A percentile compares a stretch with the other conserved stretches of the same genome.
These are phyloP conservation scores for Pitangus sulphuratus DNA, from an alignment of 2,797 vertebrate genomes.

Conservation along the genomic window DNA sequence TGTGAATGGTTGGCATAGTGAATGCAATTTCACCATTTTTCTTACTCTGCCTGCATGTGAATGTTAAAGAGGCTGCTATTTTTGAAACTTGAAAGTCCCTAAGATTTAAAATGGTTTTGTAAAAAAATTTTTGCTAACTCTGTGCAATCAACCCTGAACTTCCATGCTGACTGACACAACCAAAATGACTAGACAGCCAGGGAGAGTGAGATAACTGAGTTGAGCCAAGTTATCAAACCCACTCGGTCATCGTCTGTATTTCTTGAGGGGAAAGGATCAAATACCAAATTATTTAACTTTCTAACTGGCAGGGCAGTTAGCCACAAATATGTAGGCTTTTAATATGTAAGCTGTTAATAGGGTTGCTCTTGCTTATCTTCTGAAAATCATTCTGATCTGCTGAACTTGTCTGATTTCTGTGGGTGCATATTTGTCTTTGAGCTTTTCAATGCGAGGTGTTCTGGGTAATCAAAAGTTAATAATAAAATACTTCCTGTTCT, in stretches of 20 bases:
- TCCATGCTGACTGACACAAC: not conserved
- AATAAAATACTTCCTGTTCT: not conserved
- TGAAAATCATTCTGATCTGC: conserved; percentile 16
- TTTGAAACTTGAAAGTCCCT: not conserved
- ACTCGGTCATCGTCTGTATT: not conserved
- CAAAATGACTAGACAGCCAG: not conserved
- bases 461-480: conserved; percentile 16
- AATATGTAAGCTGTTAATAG: not conserved
- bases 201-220: not conserved
- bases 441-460: not conserved
- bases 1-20: not conserved
- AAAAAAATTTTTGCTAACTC: not conserved
- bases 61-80: not conserved
- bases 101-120: not conserved
- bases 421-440: not conserved
- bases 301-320: not conserved
- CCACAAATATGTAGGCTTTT: not conserved
- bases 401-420: not conserved
- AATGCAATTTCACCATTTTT: not conserved
- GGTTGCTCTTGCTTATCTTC: conserved; percentile 16
- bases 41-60: not conserved
- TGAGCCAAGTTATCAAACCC: not conserved
- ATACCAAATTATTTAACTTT: not conserved
- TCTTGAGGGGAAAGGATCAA: not conserved
- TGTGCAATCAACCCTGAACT: not conserved